Base-by-base conservation (phyloP, 1,140 invertebrate species). In the Heterodera schachtii region DNA sequence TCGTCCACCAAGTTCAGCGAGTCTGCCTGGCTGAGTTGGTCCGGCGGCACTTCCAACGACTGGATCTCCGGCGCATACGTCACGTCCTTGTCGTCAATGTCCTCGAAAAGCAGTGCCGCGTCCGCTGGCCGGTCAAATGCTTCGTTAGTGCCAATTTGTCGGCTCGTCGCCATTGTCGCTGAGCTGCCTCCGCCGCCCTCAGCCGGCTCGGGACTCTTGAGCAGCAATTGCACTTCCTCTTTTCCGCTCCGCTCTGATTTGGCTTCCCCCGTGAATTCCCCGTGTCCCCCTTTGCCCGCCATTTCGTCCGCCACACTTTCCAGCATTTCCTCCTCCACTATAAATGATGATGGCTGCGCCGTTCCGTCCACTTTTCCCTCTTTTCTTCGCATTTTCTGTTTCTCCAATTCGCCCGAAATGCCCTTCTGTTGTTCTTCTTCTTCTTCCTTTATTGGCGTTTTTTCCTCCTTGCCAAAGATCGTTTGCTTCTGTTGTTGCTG, bases 51-150 rank as follows among this genome's bases (percentile, higher is more conserved):
- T 74, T 88, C 87, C 4, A 89, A 77, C 16, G 86, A 84, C 64
- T 88, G 87, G 75, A 88, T 88, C 77, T 88, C 87, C 2, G 87
- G 87, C 9, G 87, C 87, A 73, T 86, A 88, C 2, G 87, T 88
- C 73, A 90, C 83, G 44, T 78, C 77, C 41, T 82, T 79, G 75
- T 88, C 87, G 69, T 88, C 87, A 16, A 81, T 82, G 31, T 88
- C 87, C 69, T 88, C 87, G 43, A 86, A 82, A 11, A 64, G 66
- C 6, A 78, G 77, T 47, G 66, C 31, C 4, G 75, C 66, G n/a
- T 88, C 87, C 82, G 86, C 49, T 64, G 84, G 69, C 21, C 43
- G 16, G 11, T 47, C 60, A 19, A 78, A 78, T 3, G 69, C 77
- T 69, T 78, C 77, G 70, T 78, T 78, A 3, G 77, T 78, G 47